Conservation (phyloP, 2,797 vertebrate species). For the Selene dorsalis region DNA sequence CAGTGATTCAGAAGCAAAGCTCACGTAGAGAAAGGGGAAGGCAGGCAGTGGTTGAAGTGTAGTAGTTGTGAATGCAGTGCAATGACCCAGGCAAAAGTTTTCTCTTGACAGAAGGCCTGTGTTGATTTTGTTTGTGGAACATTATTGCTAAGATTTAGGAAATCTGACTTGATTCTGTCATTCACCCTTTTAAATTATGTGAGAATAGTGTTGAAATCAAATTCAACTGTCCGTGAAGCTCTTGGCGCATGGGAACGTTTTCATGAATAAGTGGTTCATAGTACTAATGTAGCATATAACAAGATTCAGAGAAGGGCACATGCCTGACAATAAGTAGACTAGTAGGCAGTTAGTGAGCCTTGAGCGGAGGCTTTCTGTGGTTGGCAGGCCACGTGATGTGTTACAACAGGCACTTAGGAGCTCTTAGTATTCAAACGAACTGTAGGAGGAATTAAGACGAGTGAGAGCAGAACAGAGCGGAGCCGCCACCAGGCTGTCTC, state of each 20-base stretch:
- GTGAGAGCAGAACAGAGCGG: slow-evolving; percentile 60
- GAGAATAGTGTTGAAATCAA: not conserved
- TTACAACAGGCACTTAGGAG: slow-evolving; percentile 73
- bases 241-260: not conserved
- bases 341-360: slow-evolving; percentile 68
- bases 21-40: slow-evolving; percentile 8
- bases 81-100: not conserved
- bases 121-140: not conserved
- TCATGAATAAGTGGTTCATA: slow-evolving; percentile 26
- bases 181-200: not conserved
- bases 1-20: slow-evolving; percentile 11
- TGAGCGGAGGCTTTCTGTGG: slow-evolving; percentile 63
- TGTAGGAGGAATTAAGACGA: slow-evolving; percentile 69
- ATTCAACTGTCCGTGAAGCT: not conserved
- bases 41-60: slow-evolving; percentile 2
- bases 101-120: not conserved
- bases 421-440: slow-evolving; percentile 73
- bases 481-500: slow-evolving; percentile 72
- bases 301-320: slow-evolving; percentile 18
- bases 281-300: slow-evolving; percentile 22
- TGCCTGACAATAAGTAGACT: slow-evolving; percentile 52
- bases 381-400: slow-evolving; percentile 73
- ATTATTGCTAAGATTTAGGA: not conserved
- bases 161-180: not conserved
- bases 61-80: not conserved